Percentiles rank a stretch among this genome's conserved stretches.
Evolutionary conservation across 2,113 vertebrate species (phyloP).

Genomic region (Hippolais icterina): DNA sequence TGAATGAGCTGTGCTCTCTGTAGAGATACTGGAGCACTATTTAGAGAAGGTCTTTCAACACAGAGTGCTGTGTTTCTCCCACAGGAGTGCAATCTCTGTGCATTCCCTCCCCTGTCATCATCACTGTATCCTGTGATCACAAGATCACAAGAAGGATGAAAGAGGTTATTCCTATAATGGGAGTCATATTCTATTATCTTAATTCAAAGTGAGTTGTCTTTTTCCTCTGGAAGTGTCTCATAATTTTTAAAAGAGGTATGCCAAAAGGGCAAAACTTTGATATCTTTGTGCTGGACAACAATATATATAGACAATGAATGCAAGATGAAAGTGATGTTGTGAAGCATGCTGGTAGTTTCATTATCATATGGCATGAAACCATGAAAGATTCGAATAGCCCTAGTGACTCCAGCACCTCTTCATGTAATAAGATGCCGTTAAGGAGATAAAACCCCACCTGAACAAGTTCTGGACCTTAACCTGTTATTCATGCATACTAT

Average conservation of each 20-base stretch:
- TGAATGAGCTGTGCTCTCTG: neutral
- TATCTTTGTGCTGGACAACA: neutral
- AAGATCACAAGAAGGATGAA: neutral
- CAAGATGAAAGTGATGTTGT: neutral
- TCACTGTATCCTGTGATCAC: neutral
- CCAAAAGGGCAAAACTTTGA: neutral
- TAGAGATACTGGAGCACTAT: neutral
- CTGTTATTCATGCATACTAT: neutral
- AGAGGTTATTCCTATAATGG: neutral
- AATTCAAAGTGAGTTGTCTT: neutral
- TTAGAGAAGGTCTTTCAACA: neutral
- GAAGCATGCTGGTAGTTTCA: neutral
- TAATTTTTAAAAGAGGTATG: neutral
- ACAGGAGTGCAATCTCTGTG: neutral
- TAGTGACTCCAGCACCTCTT: neutral
- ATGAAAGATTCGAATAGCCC: neutral
- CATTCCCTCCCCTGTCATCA: neutral
- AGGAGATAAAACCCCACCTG: neutral
- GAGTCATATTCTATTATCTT: neutral
- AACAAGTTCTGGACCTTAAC: neutral
- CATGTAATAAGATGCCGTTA: neutral
- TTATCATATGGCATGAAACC: neutral
- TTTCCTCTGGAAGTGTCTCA: neutral
- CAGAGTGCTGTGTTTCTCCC: neutral
- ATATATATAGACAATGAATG: neutral